phyloP scores from a whole-genome alignment of 2,888 invertebrate species.

The Athripsodes cinereus region DNA sequence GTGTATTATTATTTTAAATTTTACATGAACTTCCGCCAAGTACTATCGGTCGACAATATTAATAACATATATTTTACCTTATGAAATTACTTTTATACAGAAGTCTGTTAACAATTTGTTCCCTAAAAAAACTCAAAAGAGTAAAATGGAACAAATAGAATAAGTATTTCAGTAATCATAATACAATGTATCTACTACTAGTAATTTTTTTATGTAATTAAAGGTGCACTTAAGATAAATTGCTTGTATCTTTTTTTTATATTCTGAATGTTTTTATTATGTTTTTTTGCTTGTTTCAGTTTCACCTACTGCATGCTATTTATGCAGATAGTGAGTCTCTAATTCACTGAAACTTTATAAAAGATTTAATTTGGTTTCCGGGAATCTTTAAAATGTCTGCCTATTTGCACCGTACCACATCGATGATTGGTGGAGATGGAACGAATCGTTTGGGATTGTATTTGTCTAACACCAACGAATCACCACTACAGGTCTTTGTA shows the following conservation, averaged over 20 bases:
- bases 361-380: conserved; percentile 3
- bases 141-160: no score
- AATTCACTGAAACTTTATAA: neutral
- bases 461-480: conserved; percentile 42
- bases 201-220: no score
- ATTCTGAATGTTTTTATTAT: neutral
- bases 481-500: conserved; percentile 96
- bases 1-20: no score
- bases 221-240: neutral
- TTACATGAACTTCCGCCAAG: no score
- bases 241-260: neutral
- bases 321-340: neutral
- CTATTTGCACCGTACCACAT: conserved; percentile 1
- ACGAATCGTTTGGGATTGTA: conserved; percentile 46
- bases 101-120: no score
- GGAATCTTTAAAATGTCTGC: neutral
- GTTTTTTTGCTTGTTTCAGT: neutral
- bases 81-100: no score
- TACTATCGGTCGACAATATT: no score
- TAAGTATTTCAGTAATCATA: no score
- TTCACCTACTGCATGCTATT: neutral
- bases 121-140: no score
- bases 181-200: no score
- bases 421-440: conserved; percentile 69
- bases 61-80: no score